Conservation (phyloP, 1,140 invertebrate species). For the Campodea augens region DNA sequence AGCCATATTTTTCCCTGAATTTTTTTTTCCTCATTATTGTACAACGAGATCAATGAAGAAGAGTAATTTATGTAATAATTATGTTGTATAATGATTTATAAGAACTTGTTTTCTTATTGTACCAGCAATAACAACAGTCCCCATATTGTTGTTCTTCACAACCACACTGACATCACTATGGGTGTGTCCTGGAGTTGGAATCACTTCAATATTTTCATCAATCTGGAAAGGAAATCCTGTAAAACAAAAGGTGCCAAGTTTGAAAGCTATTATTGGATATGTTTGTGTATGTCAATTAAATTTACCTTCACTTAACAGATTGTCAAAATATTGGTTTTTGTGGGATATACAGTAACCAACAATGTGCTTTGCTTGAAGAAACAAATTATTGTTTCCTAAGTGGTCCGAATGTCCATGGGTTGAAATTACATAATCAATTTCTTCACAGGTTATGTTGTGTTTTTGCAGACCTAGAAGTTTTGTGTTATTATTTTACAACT, state of each 20-base stretch:
- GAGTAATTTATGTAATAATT: no score
- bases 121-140: conserved; percentile 46
- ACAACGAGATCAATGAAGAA: no score
- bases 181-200: conserved; percentile 79
- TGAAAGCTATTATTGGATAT: not conserved
- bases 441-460: conserved; percentile 33
- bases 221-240: conserved; percentile 31
- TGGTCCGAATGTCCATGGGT: conserved; percentile 89
- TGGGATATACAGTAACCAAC: conserved; percentile 55
- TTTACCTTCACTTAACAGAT: conserved; percentile 21
- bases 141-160: conserved; percentile 34
- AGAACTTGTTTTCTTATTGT: no score
- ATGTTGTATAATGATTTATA: no score
- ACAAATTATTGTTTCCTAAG: conserved; percentile 83
- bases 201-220: conserved; percentile 43
- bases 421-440: conserved; percentile 63
- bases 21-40: no score
- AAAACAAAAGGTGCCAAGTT: conserved; percentile 10
- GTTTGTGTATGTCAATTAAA: not conserved
- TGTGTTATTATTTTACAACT: not conserved
- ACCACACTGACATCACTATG: conserved; percentile 62
- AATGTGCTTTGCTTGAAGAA: conserved; percentile 68
- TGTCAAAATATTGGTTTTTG: conserved; percentile 38
- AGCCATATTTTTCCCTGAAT: no score
- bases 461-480: conserved; percentile 33